Evolutionary conservation across 2,888 invertebrate species (phyloP), one percentile per base, ranked within the genome.

Genomic region (Eupeodes luniger): DNA sequence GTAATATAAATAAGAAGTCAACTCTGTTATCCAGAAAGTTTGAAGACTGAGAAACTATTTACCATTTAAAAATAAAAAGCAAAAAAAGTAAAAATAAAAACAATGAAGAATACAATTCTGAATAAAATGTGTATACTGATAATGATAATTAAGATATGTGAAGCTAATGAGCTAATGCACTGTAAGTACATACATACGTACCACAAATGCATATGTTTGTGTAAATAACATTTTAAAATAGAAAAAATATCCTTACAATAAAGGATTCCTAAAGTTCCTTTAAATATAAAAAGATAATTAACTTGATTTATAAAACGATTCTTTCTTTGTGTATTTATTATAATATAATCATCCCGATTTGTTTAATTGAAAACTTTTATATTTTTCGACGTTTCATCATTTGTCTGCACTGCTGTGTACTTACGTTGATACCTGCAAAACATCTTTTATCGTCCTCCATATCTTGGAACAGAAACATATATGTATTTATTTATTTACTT

Each of bases 181-280:
- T 40, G 16, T 67, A 67, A 34, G 49, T 67, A 10, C n/a, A 66
- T 61, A 62, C 51, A 57, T 27, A 10, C 4, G 14, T 14, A 51
- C 5, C 27, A 27, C 2, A 27, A 27, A 19, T 10, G 2, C 10
- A 19, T 10, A 10, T 59, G 34, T 59, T 9, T n/a, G n/a, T 36
- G n/a, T 61, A 61, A n/a, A 61, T 61, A 40, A 27, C 27, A 27
- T 34, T 12, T 5, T 3, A 14, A 59, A 6, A 59, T 0, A 10
- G 12, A 66, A 49, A 44, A 66, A 44, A 14, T 14, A 34, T 51
- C 66, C 49, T 67, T 34, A 51, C 9, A 67, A 67, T 12, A 7
- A 67, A 67, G 51, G 51, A 67, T 67, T 51, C 16, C 67, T 67
- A 51, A 67, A 67, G 67, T 67, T 67, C 67, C 67, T 67, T 67